Conservation (phyloP, 2,113 vertebrate species). For the Grammomys dolichurus region DNA sequence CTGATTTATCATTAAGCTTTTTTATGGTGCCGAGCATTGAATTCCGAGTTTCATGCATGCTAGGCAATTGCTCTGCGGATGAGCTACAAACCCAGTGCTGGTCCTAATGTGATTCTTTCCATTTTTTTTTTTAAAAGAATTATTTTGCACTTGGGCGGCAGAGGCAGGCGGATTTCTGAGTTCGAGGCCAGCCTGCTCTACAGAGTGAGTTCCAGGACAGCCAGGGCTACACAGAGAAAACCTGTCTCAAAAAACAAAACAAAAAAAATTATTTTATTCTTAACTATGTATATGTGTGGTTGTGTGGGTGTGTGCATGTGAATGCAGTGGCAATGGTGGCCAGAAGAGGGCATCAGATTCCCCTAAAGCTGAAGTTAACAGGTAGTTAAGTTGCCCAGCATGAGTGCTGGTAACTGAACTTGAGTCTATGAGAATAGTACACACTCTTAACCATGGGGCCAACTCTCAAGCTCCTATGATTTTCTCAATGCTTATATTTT, state of each 20-base stretch:
- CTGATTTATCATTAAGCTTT: background rate
- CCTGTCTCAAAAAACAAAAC: too few relatives aligned
- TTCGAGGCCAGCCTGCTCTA: too few relatives aligned
- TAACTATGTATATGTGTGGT: background rate
- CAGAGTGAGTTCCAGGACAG: too few relatives aligned
- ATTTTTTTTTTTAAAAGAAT: background rate
- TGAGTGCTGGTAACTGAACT: background rate
- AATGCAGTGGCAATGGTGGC: background rate
- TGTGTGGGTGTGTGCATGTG: too few relatives aligned
- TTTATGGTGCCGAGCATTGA: background rate
- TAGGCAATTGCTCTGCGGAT: background rate
- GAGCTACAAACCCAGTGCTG: background rate
- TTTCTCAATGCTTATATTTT: background rate
- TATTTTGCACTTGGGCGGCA: too few relatives aligned
- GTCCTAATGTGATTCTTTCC: background rate
- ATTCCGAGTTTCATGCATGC: background rate
- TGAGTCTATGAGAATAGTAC: background rate
- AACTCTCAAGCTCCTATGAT: background rate
- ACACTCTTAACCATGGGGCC: background rate
- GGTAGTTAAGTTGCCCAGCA: background rate
- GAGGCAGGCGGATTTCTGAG: too few relatives aligned
- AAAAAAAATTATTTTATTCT: background rate
- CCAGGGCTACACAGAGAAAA: too few relatives aligned
- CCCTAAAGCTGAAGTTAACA: background rate
- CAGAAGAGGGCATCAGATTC: background rate